Evolutionary conservation across 2,888 invertebrate species (phyloP).

Genomic region (Lycophotia porphyrea): DNA sequence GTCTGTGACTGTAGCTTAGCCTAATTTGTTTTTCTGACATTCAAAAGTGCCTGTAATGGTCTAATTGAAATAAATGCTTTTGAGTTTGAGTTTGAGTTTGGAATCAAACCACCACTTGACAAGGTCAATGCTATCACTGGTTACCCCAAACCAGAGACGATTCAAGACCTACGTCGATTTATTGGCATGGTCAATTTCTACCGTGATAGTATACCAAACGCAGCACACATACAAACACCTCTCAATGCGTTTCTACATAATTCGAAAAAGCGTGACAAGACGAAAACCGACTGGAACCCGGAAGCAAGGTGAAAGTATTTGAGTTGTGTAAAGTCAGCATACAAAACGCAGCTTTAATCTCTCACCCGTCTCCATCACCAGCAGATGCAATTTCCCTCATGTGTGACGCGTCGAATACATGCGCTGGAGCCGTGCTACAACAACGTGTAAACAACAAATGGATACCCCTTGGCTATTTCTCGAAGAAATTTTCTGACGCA

Average conservation of each 20-base stretch:
- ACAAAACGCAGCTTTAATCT: background rate
- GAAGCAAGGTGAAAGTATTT: no score
- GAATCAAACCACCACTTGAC: background rate
- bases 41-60: no score
- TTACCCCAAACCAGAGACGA: background rate
- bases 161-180: background rate
- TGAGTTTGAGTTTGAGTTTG: no score
- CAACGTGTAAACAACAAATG: background rate
- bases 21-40: no score
- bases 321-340: no score
- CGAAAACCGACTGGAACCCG: no score
- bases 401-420: no score
- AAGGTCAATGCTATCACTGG: background rate
- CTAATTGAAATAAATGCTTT: no score
- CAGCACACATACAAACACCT: background rate
- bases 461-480: conserved; percentile 8
- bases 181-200: background rate
- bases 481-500: background rate
- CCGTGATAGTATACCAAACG: conserved; percentile 3
- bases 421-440: background rate
- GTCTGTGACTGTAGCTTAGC: no score
- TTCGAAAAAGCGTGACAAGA: no score
- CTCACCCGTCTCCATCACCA: conserved; percentile 2
- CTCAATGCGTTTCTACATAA: no score
- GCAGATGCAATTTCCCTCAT: no score